Evolutionary conservation across 1,140 invertebrate genomes (phyloP).

Genomic region (Atta cephalotes): DNA sequence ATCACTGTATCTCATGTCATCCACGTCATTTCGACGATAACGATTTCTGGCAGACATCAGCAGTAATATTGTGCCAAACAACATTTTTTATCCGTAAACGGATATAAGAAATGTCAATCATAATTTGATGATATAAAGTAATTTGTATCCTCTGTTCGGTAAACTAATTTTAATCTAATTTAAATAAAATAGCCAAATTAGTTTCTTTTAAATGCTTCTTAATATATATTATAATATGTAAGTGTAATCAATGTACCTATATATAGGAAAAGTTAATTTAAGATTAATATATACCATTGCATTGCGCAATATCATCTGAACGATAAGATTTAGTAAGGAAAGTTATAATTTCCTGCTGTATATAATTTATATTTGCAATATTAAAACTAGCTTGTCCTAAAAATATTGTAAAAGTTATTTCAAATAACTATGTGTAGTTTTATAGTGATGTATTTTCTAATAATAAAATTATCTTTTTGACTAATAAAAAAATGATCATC

Average conservation of each 20-base stretch:
- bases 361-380: background rate
- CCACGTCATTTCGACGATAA: background rate
- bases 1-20: background rate
- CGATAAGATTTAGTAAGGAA: background rate
- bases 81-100: background rate
- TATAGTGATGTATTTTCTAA: background rate
- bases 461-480: background rate
- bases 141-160: background rate
- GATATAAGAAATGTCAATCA: background rate
- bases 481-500: background rate
- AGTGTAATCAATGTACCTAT: background rate
- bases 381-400: background rate
- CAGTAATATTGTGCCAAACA: conserved; percentile 1
- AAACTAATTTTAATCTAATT: background rate
- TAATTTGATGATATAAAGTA: conserved; percentile 1
- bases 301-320: background rate
- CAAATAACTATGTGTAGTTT: background rate
- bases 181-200: background rate
- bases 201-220: background rate
- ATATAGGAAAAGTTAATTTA: background rate
- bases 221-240: background rate
- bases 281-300: background rate
- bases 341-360: no score
- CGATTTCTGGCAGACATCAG: conserved; percentile 21
- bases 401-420: background rate